Percentiles rank a stretch among this genome's conserved stretches.
Evolutionary conservation across 1,140 invertebrate species (phyloP).

Genomic region (Drosophila subobscura): DNA sequence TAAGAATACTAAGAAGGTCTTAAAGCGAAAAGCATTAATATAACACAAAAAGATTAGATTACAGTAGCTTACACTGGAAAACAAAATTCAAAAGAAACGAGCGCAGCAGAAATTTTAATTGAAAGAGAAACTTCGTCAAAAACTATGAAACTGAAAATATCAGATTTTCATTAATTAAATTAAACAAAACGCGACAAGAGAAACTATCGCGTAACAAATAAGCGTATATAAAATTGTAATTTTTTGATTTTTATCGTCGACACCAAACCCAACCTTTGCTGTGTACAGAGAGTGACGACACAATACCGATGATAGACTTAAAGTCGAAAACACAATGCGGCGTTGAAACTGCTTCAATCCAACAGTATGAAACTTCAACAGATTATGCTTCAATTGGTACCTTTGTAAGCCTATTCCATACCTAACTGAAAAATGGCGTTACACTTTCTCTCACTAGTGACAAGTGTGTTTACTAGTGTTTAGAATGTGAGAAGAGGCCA

Average conservation of each 20-base stretch:
- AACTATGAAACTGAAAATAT: constrained; percentile 47
- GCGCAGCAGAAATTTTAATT: constrained; percentile 44
- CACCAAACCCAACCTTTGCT: constrained; percentile 4
- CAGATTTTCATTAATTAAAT: constrained; percentile 54
- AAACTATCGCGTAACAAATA: constrained; percentile 50
- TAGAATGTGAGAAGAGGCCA: not conserved
- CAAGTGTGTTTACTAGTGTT: not conserved
- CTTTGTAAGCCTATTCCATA: not conserved
- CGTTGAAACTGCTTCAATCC: constrained; percentile 18
- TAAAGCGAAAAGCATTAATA: not conserved
- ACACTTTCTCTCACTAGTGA: not conserved
- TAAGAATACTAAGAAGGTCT: too few relatives aligned
- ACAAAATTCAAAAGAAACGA: constrained; percentile 13
- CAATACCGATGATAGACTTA: not conserved
- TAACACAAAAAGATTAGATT: not conserved
- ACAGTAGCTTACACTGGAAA: constrained; percentile 4
- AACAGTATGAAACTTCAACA: not conserved
- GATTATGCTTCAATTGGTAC: constrained; percentile 1
- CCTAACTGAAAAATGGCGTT: constrained; percentile 1
- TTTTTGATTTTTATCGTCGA: constrained; percentile 36
- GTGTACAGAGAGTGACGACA: not conserved
- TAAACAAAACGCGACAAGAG: constrained; percentile 37
- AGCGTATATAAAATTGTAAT: constrained; percentile 32
- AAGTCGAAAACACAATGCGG: constrained; percentile 38
- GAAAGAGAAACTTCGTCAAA: constrained; percentile 58